A percentile compares a stretch with the other conserved stretches of the same genome.
Conservation (phyloP, 2,113 vertebrate genomes). For the Corythaeola cristata region DNA sequence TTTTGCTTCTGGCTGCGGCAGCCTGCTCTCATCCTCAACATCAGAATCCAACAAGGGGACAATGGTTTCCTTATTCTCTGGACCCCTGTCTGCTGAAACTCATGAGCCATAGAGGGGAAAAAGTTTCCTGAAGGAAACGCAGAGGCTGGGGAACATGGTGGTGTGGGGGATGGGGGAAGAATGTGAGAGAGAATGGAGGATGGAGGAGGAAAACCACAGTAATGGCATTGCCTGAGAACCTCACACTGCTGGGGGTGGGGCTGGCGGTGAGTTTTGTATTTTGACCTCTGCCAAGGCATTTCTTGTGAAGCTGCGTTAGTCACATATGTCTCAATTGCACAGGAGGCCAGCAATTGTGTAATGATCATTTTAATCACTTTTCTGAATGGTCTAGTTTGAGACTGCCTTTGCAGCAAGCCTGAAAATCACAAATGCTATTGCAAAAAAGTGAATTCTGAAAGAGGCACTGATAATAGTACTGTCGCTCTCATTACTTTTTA, state of each 20-base stretch:
- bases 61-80: background rate
- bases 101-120: background rate
- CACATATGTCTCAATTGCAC: background rate
- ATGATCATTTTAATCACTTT: background rate
- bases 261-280: background rate
- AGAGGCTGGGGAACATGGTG: fast-evolving
- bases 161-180: background rate
- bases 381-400: background rate
- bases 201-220: background rate
- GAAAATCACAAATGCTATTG: background rate
- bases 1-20: background rate
- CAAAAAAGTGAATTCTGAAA: background rate
- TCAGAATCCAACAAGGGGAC: background rate
- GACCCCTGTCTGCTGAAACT: background rate
- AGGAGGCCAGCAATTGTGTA: background rate
- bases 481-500: background rate
- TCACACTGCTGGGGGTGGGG: background rate
- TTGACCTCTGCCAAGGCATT: background rate
- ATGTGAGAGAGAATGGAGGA: background rate
- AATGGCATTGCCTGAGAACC: background rate
- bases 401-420: background rate
- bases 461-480: background rate
- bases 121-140: background rate
- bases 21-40: background rate
- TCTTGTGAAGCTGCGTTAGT: background rate